phyloP scores from a whole-genome alignment of 2,888 invertebrate genomes.

The Perithous albicinctus region DNA sequence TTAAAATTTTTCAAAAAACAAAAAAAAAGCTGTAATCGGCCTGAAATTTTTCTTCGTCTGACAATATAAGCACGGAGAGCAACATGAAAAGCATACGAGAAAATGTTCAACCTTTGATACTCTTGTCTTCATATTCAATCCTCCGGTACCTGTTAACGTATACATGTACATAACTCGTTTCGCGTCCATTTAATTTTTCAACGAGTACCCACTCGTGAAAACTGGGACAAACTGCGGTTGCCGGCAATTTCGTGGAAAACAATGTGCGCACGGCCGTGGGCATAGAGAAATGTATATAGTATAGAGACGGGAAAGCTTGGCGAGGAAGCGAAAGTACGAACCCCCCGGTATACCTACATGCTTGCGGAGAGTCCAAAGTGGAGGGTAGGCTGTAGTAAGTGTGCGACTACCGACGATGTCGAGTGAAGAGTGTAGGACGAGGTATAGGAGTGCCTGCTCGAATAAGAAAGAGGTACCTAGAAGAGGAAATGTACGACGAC shows the following conservation, averaged over 20 bases:
- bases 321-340: constrained; percentile 2
- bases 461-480: constrained; percentile 55
- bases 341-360: no score
- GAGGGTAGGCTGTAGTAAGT: background rate
- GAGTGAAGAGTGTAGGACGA: constrained; percentile 27
- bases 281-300: background rate
- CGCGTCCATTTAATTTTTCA: constrained; percentile 45
- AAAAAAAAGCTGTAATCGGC: no score
- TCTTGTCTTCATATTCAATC: background rate
- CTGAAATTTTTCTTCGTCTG: no score
- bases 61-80: background rate
- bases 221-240: constrained; percentile 54
- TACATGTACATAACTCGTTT: constrained; percentile 10
- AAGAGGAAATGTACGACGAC: constrained; percentile 20
- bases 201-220: constrained; percentile 53
- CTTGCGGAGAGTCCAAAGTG: background rate
- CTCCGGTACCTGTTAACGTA: background rate
- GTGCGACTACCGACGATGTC: constrained; percentile 1
- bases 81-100: background rate
- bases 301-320: constrained; percentile 5
- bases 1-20: no score
- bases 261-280: constrained; percentile 45
- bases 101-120: constrained; percentile 3
- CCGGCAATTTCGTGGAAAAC: constrained; percentile 43
- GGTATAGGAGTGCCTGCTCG: constrained; percentile 48